These are phyloP conservation scores for Catamblyrhynchus diadema DNA, from an alignment of 2,797 vertebrate species.

Conservation along the genomic window DNA sequence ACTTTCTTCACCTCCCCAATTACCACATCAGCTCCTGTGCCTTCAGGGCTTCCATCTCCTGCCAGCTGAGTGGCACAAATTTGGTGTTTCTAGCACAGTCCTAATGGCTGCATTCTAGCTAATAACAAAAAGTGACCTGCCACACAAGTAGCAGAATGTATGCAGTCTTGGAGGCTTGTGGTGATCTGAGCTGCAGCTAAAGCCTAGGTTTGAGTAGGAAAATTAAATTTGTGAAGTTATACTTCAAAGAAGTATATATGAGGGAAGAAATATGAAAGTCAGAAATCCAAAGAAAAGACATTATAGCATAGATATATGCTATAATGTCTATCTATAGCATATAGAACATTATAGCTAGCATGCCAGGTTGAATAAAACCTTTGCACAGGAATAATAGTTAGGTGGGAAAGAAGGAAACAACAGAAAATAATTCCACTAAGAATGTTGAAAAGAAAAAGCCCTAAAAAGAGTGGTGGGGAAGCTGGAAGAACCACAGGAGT, in stretches of 20 bases:
- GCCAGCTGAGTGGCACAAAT: conserved; percentile 12
- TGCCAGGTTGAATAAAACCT: background rate
- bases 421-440: background rate
- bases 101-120: background rate
- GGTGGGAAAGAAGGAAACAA: background rate
- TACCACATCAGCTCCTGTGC: background rate
- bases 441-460: background rate
- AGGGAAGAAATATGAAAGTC: background rate
- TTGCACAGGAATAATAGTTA: background rate
- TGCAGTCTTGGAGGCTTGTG: background rate
- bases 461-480: background rate
- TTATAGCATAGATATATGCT: too few relatives aligned
- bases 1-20: background rate
- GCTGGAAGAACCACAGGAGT: background rate
- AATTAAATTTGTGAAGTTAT: background rate
- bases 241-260: background rate
- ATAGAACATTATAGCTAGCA: background rate
- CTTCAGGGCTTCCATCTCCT: conserved; percentile 8
- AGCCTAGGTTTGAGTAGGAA: background rate
- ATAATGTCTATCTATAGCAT: too few relatives aligned
- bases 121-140: background rate
- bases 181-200: background rate
- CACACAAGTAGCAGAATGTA: background rate
- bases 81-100: background rate
- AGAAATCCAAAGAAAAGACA: background rate